Evolutionary conservation across 2,797 vertebrate species (phyloP), one percentile per base, ranked within the genome.

Genomic region (Sternarchorhynchus goeldii): DNA sequence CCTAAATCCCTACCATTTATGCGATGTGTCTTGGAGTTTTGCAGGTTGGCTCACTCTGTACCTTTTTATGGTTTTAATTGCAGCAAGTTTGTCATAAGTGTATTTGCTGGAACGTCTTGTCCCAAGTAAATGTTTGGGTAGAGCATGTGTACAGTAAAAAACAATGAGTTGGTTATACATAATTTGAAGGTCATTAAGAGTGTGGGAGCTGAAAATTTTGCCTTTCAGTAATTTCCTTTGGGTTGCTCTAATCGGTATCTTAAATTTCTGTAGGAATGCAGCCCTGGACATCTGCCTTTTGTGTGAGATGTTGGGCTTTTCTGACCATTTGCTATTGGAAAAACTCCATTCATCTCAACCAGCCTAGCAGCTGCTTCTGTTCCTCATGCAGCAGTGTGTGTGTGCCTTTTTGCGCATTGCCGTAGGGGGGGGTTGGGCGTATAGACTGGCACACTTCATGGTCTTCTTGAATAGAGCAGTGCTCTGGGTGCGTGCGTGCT

Each of bases 371-470:
- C 75, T 83, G 80, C 83, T 82, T 80, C 8, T 5, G 58, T 77
- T 78, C 73, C 81, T 56, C 65, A 7, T 32, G 65, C 69, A 17
- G 56, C 36, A 4, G 68, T 79, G 71, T 79, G 73, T 79, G 73
- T 60, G 32, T 79, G 25, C 21, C 53, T 62, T 41, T 21, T 58
- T 69, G 45, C 21, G 29, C 3, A 31, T 78, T 32, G 25, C 72
- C 12, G 39, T 16, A 63, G 79, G 79, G 25, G 25, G 25, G 79
- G 79, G 59, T 55, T 81, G 75, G 69, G 68, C 25, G 45, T 62
- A 72, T 72, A 20, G 68, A 77, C 60, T 36, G 83, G 81, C 83
- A 86, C 85, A 71, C 85, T 86, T 82, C 41, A 0, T 50, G 58
- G 5, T 62, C 55, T 79, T 78, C 58, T 57, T 81, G 75, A 87